These are phyloP conservation scores for Rhagium mordax DNA, from an alignment of 2,888 invertebrate species.

Conservation along the genomic window DNA sequence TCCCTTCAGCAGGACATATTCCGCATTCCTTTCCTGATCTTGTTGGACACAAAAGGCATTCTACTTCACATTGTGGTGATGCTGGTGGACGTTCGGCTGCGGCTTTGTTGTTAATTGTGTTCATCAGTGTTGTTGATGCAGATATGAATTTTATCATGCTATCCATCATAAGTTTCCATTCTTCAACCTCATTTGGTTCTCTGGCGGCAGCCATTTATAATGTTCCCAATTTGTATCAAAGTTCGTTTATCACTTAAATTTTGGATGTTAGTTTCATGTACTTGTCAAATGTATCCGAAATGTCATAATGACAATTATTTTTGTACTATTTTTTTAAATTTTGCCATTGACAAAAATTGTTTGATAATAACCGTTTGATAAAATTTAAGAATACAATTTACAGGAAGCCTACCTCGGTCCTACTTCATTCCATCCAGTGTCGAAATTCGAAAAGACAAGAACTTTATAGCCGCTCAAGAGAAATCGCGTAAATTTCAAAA, in stretches of 20 bases:
- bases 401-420: too few relatives aligned
- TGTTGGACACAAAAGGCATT: constrained; percentile 18
- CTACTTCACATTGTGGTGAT: neutral
- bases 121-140: constrained; percentile 53
- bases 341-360: too few relatives aligned
- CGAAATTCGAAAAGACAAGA: too few relatives aligned
- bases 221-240: neutral
- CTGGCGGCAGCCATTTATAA: neutral
- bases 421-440: too few relatives aligned
- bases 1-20: neutral
- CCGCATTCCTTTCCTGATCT: neutral
- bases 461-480: too few relatives aligned
- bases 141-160: constrained; percentile 56
- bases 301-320: neutral
- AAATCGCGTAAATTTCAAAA: too few relatives aligned
- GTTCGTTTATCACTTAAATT: constrained; percentile 12
- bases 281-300: neutral
- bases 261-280: neutral
- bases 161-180: constrained; percentile 57
- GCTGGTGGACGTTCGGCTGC: neutral
- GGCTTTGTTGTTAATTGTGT: constrained; percentile 44
- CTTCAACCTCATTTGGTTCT: constrained; percentile 50
- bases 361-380: too few relatives aligned
- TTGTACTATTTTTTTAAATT: too few relatives aligned
- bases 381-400: too few relatives aligned